Evolutionary conservation across 35 echinoderm and acorn worm genomes (phyloP), one percentile per base, ranked within the genome.

Genomic region (Strongylocentrotus purpuratus): DNA sequence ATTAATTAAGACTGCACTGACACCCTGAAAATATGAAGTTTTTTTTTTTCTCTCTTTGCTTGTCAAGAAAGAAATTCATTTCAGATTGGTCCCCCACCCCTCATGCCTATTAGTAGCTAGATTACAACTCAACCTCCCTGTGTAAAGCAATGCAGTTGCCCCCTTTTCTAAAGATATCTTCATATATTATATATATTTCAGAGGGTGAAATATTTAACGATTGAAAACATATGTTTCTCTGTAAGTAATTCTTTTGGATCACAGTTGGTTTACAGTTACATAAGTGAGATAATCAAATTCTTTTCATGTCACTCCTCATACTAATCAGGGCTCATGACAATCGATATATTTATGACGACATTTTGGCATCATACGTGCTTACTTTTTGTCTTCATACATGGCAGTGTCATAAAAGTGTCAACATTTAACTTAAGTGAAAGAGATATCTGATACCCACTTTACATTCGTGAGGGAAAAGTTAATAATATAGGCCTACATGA

Each of bases 291-390:
- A 78, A 25, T 78, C 25, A 31, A 28, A 78, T 28, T 78, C 65
- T 78, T 78, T 78, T 78, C 65, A 78, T 78, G 65, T 78, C 65
- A 78, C 65, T 78, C 65, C n/a, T 78, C 65, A 22, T 78, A 5
- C 20, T 78, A 78, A 78, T 78, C 65, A 78, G 20, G 6, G 65
- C 5, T n/a, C 65, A 5, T 78, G 65, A n/a, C 65, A 78, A 78
- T 78, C 65, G 20, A 78, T 78, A 41, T 41, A 78, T 78, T 78
- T 78, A 78, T 78, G 65, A 78, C 65, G 65, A 78, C 65, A 78
- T 78, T 78, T 78, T 78, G 65, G 25, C 65, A 78, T 78, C 52
- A 78, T 78, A 78, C 65, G 65, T 78, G 65, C 22, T 15, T 78
- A 8, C 28, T 28, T 78, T 28, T 15, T 78, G 65, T 28, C 65